These are phyloP conservation scores for Bradypodion pumilum DNA, from an alignment of 2,797 vertebrate genomes.

Conservation along the genomic window DNA sequence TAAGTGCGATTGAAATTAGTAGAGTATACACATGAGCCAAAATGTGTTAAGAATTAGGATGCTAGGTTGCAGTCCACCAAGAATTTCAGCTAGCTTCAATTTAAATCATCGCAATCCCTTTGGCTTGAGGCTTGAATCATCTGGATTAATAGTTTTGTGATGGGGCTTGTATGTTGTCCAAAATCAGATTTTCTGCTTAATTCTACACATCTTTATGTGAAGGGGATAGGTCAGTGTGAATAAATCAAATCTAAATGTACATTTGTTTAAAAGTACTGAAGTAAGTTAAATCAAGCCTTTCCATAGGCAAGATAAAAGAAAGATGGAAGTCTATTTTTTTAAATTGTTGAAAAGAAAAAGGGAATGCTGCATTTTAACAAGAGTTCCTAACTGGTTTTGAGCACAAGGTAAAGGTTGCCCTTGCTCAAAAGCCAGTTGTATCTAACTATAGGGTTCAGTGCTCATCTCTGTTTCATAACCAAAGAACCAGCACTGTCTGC, in stretches of 20 bases:
- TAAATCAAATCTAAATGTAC: neutral
- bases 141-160: neutral
- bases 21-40: neutral
- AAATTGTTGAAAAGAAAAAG: neutral
- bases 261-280: neutral
- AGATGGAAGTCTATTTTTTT: neutral
- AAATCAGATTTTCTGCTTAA: constrained; percentile 4
- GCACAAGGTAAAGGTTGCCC: too few relatives aligned
- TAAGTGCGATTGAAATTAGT: neutral
- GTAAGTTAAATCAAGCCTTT: neutral
- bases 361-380: neutral
- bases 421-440: too few relatives aligned
- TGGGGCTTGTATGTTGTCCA: neutral
- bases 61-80: neutral
- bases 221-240: neutral
- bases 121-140: neutral
- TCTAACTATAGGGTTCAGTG: too few relatives aligned
- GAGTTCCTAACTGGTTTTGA: too few relatives aligned
- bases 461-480: too few relatives aligned
- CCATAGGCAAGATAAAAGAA: neutral
- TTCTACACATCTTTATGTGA: neutral
- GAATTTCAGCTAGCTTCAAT: neutral
- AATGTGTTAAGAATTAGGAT: neutral
- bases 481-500: too few relatives aligned
- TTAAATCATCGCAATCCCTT: neutral